Base-by-base conservation (phyloP, 2,113 vertebrate species). In the human (Homo sapiens) region DNA sequence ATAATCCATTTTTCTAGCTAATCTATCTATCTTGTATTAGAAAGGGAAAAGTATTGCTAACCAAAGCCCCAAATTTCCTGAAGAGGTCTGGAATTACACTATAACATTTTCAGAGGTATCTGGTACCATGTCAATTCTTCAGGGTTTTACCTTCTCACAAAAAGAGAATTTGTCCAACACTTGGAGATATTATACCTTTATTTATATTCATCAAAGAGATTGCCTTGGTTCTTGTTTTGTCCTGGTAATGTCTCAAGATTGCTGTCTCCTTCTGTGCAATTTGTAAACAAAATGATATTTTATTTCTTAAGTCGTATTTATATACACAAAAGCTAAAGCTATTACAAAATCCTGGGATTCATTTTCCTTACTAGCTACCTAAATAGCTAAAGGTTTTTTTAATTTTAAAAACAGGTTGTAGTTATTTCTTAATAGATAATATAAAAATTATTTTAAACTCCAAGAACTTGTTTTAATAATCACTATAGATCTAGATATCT, bases 141-240 rank as follows among this genome's bases (percentile, higher is more conserved):
- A 0, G 0, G 85, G 83, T 83, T 70, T 91, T 52, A 80, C 48
- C 76, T 61, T 66, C 90, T 90, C 89, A 82, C 76, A 94, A 96
- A 97, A 93, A 97, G 50, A 17, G 81, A 82, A 76, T 98, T 90
- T 98, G 43, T 48, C 94, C 84, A 73, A 59, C 59, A 89, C 50
- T 9, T 82, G 70, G 83, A 88, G 84, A 81, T 17, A 80, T 98
- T 97, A 96, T 35, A 23, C 12, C 4, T 70, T 89, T 72, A 80
- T 64, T 75, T 82, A 38, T 59, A 75, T 50, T 93, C 8, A 66
- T 70, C 22, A 64, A 79, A 95, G 11, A 72, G 16, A 83, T n/a
- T 70, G 52, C 1, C 12, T 94, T 78, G 14, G 78, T 88, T 76
- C 7, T 78, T 85, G 35, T 85, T 96, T 94, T 93, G 20, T 76